phyloP scores from a whole-genome alignment of 2,113 vertebrate species.

The Heteronetta atricapilla region DNA sequence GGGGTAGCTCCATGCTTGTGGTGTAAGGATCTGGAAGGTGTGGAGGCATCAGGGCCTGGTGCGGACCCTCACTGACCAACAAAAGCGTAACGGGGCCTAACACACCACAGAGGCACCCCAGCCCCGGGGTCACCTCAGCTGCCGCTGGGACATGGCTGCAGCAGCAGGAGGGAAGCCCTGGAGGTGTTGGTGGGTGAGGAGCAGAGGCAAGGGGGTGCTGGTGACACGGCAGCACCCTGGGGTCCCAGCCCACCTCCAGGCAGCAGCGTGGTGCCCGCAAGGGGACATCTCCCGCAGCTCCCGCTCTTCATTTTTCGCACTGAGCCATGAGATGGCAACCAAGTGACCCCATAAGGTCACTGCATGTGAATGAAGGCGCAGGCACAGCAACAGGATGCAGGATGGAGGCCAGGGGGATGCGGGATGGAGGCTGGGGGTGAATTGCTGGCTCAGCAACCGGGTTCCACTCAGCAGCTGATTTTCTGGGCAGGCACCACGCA shows the following conservation, averaged over 20 bases:
- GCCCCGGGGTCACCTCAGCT: background rate
- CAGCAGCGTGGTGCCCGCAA: background rate
- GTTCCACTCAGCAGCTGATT: background rate
- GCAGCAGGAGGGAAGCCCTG: background rate
- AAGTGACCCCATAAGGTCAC: background rate
- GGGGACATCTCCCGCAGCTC: background rate
- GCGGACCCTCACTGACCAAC: no score
- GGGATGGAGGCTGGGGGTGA: background rate
- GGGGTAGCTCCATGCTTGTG: background rate
- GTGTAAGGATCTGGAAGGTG: background rate
- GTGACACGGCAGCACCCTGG: accelerated
- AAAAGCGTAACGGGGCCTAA: background rate
- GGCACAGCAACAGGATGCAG: background rate
- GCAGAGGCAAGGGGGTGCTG: background rate
- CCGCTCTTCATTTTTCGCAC: background rate
- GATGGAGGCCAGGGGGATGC: background rate
- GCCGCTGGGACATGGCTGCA: accelerated
- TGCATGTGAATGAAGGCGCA: background rate
- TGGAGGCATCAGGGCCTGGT: background rate
- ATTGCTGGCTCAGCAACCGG: background rate
- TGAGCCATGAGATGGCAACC: background rate
- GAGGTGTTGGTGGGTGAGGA: background rate
- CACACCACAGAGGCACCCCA: background rate
- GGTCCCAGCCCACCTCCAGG: background rate
- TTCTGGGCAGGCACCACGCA: background rate